A percentile compares a stretch with the other conserved stretches of the same genome.
Evolutionary conservation across 2,888 invertebrate genomes (phyloP).

Genomic region (Hermaeophaga mercurialis): DNA sequence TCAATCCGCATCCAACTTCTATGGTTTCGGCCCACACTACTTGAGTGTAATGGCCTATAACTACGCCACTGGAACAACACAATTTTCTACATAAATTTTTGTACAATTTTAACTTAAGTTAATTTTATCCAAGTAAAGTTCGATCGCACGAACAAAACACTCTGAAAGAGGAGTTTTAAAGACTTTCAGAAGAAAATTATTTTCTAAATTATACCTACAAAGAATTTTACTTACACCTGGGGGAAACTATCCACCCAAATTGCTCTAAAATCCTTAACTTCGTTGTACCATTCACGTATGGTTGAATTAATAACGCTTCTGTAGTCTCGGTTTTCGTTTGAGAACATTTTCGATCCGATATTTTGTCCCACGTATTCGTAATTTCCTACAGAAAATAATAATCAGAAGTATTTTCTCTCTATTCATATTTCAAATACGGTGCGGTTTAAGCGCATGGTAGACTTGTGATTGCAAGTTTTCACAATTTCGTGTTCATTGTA

Average conservation of each 20-base stretch:
- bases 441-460: conserved; percentile 4
- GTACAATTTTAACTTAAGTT: too few species aligned
- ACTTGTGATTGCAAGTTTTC: too few species aligned
- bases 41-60: conserved; percentile 3
- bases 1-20: conserved; percentile 9
- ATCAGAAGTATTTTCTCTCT: neutral
- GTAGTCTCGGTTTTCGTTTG: neutral
- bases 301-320: conserved; percentile 2
- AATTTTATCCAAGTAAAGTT: too few species aligned
- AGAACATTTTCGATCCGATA: conserved; percentile 1
- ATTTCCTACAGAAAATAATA: conserved; percentile 7
- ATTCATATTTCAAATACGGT: too few species aligned
- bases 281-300: neutral
- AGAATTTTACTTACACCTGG: conserved; percentile 31
- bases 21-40: conserved; percentile 37
- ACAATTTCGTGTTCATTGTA: too few species aligned
- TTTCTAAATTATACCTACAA: neutral
- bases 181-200: neutral
- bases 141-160: too few species aligned
- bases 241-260: conserved; percentile 1
- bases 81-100: too few species aligned
- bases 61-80: conserved; percentile 28
- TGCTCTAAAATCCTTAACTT: conserved; percentile 7
- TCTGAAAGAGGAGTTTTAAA: neutral
- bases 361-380: conserved; percentile 3